Base-by-base conservation (phyloP, 2,888 invertebrate species). In the Nezara viridula region DNA sequence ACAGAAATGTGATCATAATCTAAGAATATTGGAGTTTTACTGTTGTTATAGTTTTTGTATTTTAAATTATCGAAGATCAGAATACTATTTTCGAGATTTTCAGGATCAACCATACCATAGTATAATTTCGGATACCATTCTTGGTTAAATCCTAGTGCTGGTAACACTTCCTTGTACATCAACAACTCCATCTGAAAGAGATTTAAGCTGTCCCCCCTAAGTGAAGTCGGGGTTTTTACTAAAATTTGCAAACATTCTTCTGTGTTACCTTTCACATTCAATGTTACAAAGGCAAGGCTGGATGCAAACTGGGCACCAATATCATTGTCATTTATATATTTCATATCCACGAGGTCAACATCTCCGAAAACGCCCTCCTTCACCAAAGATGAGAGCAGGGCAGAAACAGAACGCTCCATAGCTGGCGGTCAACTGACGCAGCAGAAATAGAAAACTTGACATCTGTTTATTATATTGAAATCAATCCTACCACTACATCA, bases 31-130 rank as follows among this genome's bases (percentile, higher is more conserved):
- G 88, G 90, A 89, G 92, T 91, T 86, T 92, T 90, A 24, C 91
- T 90, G 21, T 90, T 92, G 2, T 37, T 89, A 88, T 91, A 92
- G 16, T 92, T 92, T 7, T 90, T 89, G 1, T 89, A 14, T 14
- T 88, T 89, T 16, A 91, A 91, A 86, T 92, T 92, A 85, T 92
- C 92, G 87, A 92, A 52, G 3, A 92, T 91, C 2, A 92, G 37
- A 52, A 90, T 85, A 66, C 90, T 73, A 19, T 88, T 49, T 24
- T 86, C 66, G 21, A 81, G 49, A 24, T 89, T 73, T 21, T 88
- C 90, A 14, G 50, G n/a, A 2, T 89, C 88, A 10, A 89, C 90
- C 27, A 86, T 60, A 16, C 90, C 90, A 81, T 91, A 90, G 73
- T 90, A 85, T 66, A 89, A 89, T 88, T 89, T 90, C 6, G 91